phyloP scores from a whole-genome alignment of 2,888 invertebrate species.

The Tetropium fuscum region DNA sequence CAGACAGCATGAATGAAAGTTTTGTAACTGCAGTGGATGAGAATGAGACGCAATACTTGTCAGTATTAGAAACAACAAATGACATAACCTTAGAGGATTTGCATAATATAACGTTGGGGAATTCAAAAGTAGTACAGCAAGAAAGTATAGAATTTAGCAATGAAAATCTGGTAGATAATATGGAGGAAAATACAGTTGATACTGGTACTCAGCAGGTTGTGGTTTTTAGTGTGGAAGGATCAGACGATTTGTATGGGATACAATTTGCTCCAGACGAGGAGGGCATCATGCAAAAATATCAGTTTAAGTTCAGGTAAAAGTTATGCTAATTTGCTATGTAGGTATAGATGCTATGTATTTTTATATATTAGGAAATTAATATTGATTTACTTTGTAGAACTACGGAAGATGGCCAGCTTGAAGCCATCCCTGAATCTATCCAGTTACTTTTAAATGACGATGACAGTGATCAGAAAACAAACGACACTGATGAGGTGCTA shows the following conservation, averaged over 20 bases:
- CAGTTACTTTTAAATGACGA: conserved; percentile 56
- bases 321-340: neutral
- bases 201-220: conserved; percentile 52
- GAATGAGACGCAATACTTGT: conserved; percentile 59
- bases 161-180: conserved; percentile 36
- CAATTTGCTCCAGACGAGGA: conserved; percentile 61
- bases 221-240: conserved; percentile 60
- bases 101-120: conserved; percentile 36
- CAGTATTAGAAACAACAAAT: conserved; percentile 56
- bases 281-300: conserved; percentile 62
- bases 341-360: too few relatives aligned
- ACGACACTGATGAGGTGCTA: conserved; percentile 12
- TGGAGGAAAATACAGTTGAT: conserved; percentile 20
- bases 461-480: conserved; percentile 25
- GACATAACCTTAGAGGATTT: conserved; percentile 45
- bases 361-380: too few relatives aligned
- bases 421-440: conserved; percentile 62
- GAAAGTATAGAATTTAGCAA: conserved; percentile 32
- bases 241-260: conserved; percentile 62
- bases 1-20: conserved; percentile 56
- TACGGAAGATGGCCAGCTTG: conserved; percentile 61
- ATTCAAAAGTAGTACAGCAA: conserved; percentile 39
- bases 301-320: conserved; percentile 61
- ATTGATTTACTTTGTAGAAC: conserved; percentile 51
- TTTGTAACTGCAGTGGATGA: conserved; percentile 57